These are phyloP conservation scores for Hirtodrosophila trivittata DNA, from an alignment of 2,888 invertebrate species.

Conservation along the genomic window DNA sequence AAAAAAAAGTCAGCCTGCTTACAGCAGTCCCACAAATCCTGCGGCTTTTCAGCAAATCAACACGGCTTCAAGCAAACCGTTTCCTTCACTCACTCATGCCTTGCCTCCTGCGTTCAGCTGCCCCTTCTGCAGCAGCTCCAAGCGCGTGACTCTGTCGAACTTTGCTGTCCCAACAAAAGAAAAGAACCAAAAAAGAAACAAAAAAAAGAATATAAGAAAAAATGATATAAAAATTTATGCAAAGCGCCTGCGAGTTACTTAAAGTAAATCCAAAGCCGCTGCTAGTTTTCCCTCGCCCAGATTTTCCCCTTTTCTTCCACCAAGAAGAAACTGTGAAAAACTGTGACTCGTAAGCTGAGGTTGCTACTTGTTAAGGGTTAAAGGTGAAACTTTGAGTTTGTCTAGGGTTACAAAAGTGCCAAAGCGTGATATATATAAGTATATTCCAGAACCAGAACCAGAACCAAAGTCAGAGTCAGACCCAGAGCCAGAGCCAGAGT, in stretches of 20 bases:
- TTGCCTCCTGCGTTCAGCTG: background rate
- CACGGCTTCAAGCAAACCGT: constrained; percentile 56
- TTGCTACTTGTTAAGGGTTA: constrained; percentile 60
- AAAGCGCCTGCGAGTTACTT: constrained; percentile 75
- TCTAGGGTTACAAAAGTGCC: constrained; percentile 60
- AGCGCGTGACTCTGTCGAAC: constrained; percentile 76
- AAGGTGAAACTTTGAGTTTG: constrained; percentile 64
- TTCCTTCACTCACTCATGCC: constrained; percentile 24
- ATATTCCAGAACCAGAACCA: constrained; percentile 26
- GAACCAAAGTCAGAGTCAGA: too few relatives aligned
- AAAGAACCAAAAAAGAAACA: constrained; percentile 8
- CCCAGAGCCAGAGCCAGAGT: background rate
- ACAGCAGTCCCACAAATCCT: constrained; percentile 71
- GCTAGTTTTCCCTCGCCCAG: constrained; percentile 38
- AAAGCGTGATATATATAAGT: constrained; percentile 55
- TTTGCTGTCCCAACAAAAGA: constrained; percentile 50
- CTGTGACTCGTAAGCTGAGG: constrained; percentile 62
- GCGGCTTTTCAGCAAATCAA: constrained; percentile 79
- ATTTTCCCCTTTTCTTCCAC: constrained; percentile 27
- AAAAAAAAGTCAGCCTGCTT: constrained; percentile 55
- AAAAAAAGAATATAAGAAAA: constrained; percentile 7
- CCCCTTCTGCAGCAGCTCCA: constrained; percentile 23
- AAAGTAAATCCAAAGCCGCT: constrained; percentile 67
- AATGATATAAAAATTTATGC: constrained; percentile 67
- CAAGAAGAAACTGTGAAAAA: constrained; percentile 32